These are phyloP conservation scores for Chloroclystis v-ata DNA, from an alignment of 2,888 invertebrate genomes.

Conservation along the genomic window DNA sequence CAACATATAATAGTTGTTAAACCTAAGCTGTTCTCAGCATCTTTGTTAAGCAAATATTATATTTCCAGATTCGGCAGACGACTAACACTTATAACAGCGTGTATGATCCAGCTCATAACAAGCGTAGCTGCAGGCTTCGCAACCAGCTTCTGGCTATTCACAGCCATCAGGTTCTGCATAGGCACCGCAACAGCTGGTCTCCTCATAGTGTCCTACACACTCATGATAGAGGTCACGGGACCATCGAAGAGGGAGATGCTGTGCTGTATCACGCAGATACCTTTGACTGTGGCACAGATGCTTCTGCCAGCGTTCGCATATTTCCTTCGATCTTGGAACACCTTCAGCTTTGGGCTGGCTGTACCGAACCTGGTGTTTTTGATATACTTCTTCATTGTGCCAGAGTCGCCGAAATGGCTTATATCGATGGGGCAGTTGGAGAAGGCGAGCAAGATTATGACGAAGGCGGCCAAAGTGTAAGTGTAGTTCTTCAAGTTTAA, in stretches of 20 bases:
- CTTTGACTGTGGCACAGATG: conserved; percentile 80
- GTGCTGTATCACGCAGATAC: conserved; percentile 77
- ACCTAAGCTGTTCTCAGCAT: too few relatives aligned
- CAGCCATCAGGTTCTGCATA: conserved; percentile 80
- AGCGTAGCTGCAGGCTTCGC: conserved; percentile 81
- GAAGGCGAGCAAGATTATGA: conserved; percentile 78
- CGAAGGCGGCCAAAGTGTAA: conserved; percentile 74
- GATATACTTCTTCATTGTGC: conserved; percentile 80
- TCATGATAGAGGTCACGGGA: conserved; percentile 80
- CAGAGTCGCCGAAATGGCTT: conserved; percentile 88
- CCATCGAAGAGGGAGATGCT: conserved; percentile 61
- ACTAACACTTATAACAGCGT: conserved; percentile 78
- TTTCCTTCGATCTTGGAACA: conserved; percentile 79
- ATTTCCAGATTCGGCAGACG: conserved; percentile 82
- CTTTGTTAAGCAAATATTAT: not conserved
- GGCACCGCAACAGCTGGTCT: conserved; percentile 85
- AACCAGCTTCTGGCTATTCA: conserved; percentile 74
- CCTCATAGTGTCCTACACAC: conserved; percentile 82
- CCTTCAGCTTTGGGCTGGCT: conserved; percentile 78
- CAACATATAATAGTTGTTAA: too few relatives aligned
- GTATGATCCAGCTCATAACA: conserved; percentile 80
- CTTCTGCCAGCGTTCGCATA: conserved; percentile 78
- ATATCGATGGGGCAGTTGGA: conserved; percentile 81
- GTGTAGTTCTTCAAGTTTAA: too few relatives aligned
- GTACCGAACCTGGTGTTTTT: conserved; percentile 75